A percentile compares a stretch with the other conserved stretches of the same genome.
Evolutionary conservation across 2,113 vertebrate genomes (phyloP).

Genomic region (Sturnira hondurensis): DNA sequence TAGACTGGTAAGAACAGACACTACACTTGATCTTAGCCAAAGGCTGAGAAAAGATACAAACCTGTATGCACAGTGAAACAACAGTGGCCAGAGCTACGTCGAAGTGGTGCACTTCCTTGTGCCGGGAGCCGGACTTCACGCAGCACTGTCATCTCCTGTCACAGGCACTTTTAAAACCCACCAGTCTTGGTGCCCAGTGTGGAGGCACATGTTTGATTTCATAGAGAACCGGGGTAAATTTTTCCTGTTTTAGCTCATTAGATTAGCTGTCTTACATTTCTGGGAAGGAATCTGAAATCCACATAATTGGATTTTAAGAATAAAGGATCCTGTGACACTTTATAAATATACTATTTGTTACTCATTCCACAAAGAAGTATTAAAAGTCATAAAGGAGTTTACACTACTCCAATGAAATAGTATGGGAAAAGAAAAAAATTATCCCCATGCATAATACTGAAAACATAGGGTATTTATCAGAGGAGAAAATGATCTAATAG

Average conservation of each 20-base stretch:
- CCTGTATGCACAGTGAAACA: neutral
- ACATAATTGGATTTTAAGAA: constrained; percentile 46
- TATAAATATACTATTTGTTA: constrained; percentile 49
- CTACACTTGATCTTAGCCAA: too few relatives aligned
- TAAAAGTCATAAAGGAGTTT: constrained; percentile 13
- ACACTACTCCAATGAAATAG: neutral
- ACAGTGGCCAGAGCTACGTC: neutral
- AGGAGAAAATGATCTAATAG: neutral
- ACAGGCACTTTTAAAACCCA: neutral
- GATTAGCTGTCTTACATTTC: constrained; percentile 38
- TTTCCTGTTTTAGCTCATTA: constrained; percentile 2
- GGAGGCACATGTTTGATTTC: neutral
- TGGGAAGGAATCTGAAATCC: constrained; percentile 37
- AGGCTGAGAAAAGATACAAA: too few relatives aligned
- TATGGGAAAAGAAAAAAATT: neutral
- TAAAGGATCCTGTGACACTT: constrained; percentile 37
- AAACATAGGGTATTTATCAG: neutral
- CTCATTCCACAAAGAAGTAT: constrained; percentile 38
- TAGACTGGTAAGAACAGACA: too few relatives aligned
- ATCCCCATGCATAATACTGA: neutral
- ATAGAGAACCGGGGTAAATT: neutral
- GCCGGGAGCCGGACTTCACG: neutral
- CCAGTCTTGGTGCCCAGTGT: neutral
- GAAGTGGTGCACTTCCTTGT: neutral
- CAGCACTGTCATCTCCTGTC: neutral